phyloP scores from a whole-genome alignment of 92 coral and sea anemone species.

The Diadumene lineata region DNA sequence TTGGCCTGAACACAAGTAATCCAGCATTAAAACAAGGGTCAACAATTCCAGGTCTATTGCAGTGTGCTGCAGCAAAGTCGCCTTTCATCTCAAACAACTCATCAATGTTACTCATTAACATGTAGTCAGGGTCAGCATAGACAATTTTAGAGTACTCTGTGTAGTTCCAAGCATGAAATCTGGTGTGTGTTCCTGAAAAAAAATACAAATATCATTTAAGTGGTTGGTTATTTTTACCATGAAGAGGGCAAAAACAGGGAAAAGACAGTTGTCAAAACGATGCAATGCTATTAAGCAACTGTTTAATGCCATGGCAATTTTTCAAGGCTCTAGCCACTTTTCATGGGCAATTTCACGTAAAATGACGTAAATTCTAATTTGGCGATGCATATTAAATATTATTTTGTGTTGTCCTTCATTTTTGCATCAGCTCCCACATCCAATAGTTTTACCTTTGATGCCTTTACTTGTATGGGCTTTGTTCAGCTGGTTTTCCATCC shows the following conservation, averaged over 20 bases:
- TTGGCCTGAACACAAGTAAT: slow-evolving; percentile 58
- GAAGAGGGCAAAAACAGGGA: too few relatives aligned
- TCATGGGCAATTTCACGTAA: too few relatives aligned
- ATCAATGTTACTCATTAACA: slow-evolving; percentile 68
- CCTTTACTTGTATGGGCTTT: slow-evolving; percentile 31
- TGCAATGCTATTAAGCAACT: too few relatives aligned
- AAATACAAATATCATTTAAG: not conserved
- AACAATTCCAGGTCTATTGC: slow-evolving; percentile 64
- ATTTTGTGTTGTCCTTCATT: too few relatives aligned
- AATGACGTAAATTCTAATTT: too few relatives aligned
- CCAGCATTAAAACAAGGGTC: slow-evolving; percentile 88
- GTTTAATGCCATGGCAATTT: too few relatives aligned
- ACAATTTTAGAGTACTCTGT: slow-evolving; percentile 70
- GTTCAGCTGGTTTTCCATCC: slow-evolving; percentile 66
- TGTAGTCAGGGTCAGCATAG: slow-evolving; percentile 70
- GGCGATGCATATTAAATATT: too few relatives aligned
- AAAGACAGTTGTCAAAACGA: too few relatives aligned
- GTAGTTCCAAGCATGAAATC: slow-evolving; percentile 79
- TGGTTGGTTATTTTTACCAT: too few relatives aligned
- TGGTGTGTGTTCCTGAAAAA: slow-evolving; percentile 57
- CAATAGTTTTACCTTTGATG: slow-evolving; percentile 56
- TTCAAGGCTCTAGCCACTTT: too few relatives aligned
- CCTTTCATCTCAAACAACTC: slow-evolving; percentile 62
- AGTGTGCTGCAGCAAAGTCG: slow-evolving; percentile 64
- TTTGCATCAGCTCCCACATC: too few relatives aligned